A percentile compares a stretch with the other conserved stretches of the same genome.
Evolutionary conservation across 2,888 invertebrate species (phyloP).

Genomic region (Drosophila testacea): DNA sequence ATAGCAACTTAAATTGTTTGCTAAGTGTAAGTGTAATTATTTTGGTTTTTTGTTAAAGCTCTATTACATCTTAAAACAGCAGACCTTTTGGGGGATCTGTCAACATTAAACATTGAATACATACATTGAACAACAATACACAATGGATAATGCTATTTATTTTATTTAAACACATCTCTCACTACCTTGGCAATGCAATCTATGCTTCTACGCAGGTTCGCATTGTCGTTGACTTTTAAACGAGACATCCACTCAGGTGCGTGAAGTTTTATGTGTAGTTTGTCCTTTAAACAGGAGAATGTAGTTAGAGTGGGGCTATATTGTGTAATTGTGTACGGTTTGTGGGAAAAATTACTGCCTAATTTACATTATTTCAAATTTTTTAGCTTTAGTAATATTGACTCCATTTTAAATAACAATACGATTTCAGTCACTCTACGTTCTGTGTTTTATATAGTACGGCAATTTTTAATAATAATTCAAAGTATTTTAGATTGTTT

Average conservation of each 20-base stretch:
- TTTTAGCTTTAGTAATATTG: too few relatives aligned
- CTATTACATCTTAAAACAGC: slow-evolving; percentile 9
- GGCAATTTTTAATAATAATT: too few relatives aligned
- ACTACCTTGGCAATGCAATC: slow-evolving; percentile 88
- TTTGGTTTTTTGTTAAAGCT: slow-evolving; percentile 9
- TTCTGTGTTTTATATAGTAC: too few relatives aligned
- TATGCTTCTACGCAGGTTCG: slow-evolving; percentile 90
- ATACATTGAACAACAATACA: slow-evolving; percentile 20
- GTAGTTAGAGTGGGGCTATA: slow-evolving; percentile 11
- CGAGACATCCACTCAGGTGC: slow-evolving; percentile 89
- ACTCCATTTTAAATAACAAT: too few relatives aligned
- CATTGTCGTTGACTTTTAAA: slow-evolving; percentile 87
- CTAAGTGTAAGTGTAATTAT: slow-evolving; percentile 1
- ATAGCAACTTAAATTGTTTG: slow-evolving; percentile 17
- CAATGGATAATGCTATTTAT: slow-evolving; percentile 15
- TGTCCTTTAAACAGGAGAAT: slow-evolving; percentile 75
- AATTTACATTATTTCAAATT: background rate
- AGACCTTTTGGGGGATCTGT: slow-evolving; percentile 1
- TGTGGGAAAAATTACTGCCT: background rate
- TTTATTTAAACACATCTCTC: slow-evolving; percentile 21
- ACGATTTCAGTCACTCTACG: too few relatives aligned
- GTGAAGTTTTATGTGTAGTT: slow-evolving; percentile 79
- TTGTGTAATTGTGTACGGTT: background rate
- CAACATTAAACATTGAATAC: slow-evolving; percentile 38
- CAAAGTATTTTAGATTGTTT: too few relatives aligned